Evolutionary conservation across 2,888 invertebrate species (phyloP).

Genomic region (Hyppa rectilinea): DNA sequence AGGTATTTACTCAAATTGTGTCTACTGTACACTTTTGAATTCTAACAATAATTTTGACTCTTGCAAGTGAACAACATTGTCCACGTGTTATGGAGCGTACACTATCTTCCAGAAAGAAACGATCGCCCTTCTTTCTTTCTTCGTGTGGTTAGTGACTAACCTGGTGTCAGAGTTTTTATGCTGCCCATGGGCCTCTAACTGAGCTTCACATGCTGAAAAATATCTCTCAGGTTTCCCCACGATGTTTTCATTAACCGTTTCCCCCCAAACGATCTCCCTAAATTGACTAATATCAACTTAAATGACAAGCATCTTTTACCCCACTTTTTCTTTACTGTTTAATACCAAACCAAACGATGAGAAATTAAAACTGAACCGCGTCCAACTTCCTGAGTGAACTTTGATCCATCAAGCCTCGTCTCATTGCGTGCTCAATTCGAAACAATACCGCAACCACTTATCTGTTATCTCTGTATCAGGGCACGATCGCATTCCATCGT

Average conservation of each 20-base stretch:
- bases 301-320: conserved; percentile 16
- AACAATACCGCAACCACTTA: conserved; percentile 82
- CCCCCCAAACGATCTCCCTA: neutral
- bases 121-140: too few relatives aligned
- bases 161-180: too few relatives aligned
- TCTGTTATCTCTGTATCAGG: conserved; percentile 84
- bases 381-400: conserved; percentile 64
- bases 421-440: conserved; percentile 80
- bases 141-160: too few relatives aligned
- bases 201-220: too few relatives aligned
- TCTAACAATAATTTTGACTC: neutral
- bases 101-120: neutral
- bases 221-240: too few relatives aligned
- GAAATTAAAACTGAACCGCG: conserved; percentile 55
- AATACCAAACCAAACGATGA: conserved; percentile 26
- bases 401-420: conserved; percentile 67
- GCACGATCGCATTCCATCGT: conserved; percentile 83
- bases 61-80: neutral
- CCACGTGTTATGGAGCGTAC: neutral
- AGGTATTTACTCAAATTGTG: neutral
- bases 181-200: too few relatives aligned
- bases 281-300: conserved; percentile 4
- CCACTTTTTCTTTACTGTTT: conserved; percentile 20
- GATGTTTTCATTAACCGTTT: too few relatives aligned
- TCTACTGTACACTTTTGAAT: neutral